Evolutionary conservation across 2,888 invertebrate genomes (phyloP), one percentile per base, ranked within the genome.

Genomic region (Caenorhabditis uteleia): DNA sequence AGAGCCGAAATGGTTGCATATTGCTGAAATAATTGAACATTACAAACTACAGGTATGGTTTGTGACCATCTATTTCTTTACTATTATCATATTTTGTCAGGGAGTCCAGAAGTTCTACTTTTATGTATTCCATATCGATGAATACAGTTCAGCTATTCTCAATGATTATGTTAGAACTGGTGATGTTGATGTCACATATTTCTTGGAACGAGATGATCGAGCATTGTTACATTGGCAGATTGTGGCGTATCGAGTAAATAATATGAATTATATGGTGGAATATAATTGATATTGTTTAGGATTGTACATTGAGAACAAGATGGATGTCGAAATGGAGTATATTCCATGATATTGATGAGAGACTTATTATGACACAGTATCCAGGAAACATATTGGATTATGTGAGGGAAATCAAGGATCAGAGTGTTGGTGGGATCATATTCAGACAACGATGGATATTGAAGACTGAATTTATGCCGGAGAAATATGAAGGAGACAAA

Each of bases 161-260:
- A 33, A 64, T n/a, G 64, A 64, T 29, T 64, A 64, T 23, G 57
- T 48, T 21, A 47, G 64, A 44, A 56, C 57, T 12, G 64, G 64
- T 44, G 64, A 64, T 29, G 53, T 53, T 6, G 47, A 47, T 39
- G n/a, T 64, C 2, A 51, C 50, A 0, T 38, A 53, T 53, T 29
- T 64, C 8, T 21, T 51, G 33, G 64, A 64, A 18, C 38, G 57
- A 18, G 44, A 57, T 27, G 57, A 64, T 21, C 18, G 64, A 40
- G 48, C 46, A 18, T 33, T 53, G 7, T 18, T 53, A 0, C 57
- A 57, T 31, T 64, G 64, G 64, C 64, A 64, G 26, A 64, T 64
- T 38, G 57, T 64, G 14, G 57, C 46, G 8, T 56, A 57, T 23
- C 34, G 56, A 21, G 64, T 64, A 18, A 38, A 23, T 29, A 29